A percentile compares a stretch with the other conserved stretches of the same genome.
phyloP scores from a whole-genome alignment of 2,888 invertebrate species.

The Dryobota labecula region DNA sequence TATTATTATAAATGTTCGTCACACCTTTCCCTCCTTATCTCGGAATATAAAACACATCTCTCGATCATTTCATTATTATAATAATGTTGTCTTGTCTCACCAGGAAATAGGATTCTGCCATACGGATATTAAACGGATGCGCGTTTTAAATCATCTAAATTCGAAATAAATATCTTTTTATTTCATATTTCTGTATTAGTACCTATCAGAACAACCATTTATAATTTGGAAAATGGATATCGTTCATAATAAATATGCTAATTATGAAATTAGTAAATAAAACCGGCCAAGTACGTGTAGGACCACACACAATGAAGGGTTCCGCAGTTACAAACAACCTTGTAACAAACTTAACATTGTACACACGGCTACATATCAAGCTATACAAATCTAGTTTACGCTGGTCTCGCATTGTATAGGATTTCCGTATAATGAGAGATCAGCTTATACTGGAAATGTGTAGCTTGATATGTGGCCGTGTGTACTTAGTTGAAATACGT shows the following conservation, averaged over 20 bases:
- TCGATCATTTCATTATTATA: slow-evolving; percentile 67
- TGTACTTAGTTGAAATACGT: no score
- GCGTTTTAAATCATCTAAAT: slow-evolving; percentile 49
- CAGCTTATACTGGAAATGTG: no score
- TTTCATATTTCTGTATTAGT: slow-evolving; percentile 14
- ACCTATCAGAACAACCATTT: not conserved
- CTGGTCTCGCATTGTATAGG: no score
- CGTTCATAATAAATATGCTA: not conserved
- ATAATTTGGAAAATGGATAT: not conserved
- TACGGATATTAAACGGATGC: slow-evolving; percentile 62
- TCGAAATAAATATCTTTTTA: slow-evolving; percentile 53
- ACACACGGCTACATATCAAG: no score
- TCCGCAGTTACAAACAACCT: no score
- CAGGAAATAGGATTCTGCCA: slow-evolving; percentile 74
- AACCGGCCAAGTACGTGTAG: no score
- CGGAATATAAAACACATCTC: slow-evolving; percentile 50
- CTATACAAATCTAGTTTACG: no score
- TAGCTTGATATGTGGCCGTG: no score
- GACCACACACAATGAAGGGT: no score
- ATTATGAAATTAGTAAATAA: no score
- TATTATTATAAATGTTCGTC: not conserved
- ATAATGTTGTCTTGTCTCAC: slow-evolving; percentile 71
- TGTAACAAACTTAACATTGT: no score
- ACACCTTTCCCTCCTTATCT: not conserved
- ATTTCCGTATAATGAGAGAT: no score